Evolutionary conservation across 2,113 vertebrate species (phyloP).

Genomic region (Sarotherodon lohbergeri): DNA sequence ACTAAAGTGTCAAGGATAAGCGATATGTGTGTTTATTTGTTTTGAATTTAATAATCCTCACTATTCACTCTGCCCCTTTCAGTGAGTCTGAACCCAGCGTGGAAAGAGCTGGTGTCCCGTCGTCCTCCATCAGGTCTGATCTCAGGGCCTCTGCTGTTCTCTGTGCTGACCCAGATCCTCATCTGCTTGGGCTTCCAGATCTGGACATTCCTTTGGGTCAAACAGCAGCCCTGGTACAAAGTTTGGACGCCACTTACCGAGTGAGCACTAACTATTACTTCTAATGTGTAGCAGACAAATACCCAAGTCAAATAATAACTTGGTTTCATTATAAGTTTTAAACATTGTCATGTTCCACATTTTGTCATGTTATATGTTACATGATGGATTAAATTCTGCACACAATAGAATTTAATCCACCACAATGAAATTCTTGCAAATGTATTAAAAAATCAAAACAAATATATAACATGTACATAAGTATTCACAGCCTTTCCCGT

Average conservation of each 20-base stretch:
- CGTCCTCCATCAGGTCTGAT: conserved; percentile 93
- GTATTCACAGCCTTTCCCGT: background rate
- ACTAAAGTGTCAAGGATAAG: background rate
- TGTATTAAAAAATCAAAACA: background rate
- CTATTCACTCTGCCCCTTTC: background rate
- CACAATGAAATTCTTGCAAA: background rate
- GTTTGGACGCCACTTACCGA: conserved; percentile 72
- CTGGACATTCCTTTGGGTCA: conserved; percentile 85
- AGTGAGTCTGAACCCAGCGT: conserved; percentile 98
- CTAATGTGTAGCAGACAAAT: background rate
- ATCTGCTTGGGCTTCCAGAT: conserved; percentile 90
- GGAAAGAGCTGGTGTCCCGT: conserved; percentile 88
- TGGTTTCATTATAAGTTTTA: background rate
- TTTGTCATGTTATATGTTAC: background rate
- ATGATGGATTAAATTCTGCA: background rate
- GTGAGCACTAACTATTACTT: conserved; percentile 71
- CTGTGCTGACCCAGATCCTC: conserved; percentile 91
- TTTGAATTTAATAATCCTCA: background rate
- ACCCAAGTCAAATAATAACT: background rate
- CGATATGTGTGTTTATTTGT: background rate
- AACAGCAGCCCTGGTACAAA: conserved; percentile 83
- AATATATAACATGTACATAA: background rate
- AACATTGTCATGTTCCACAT: background rate
- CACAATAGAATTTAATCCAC: background rate
- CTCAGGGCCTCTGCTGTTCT: conserved; percentile 88